A percentile compares a stretch with the other conserved stretches of the same genome.
phyloP scores from a whole-genome alignment of 2,797 vertebrate species.

The Xyrichtys novacula region DNA sequence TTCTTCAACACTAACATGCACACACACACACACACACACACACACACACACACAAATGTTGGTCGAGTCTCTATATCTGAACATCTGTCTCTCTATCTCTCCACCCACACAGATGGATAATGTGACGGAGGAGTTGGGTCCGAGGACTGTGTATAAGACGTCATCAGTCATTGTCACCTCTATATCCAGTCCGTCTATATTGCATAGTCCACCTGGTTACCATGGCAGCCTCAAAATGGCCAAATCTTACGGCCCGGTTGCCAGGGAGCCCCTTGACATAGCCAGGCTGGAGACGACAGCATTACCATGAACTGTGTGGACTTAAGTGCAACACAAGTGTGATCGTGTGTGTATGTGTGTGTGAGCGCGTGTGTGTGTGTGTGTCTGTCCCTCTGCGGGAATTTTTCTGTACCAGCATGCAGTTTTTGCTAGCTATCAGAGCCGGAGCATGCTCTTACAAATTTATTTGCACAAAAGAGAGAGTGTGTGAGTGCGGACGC shows the following conservation, averaged over 20 bases:
- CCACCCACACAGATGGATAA: slow-evolving; percentile 69
- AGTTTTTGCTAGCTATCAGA: slow-evolving; percentile 20
- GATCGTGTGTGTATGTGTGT: not conserved
- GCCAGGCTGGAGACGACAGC: slow-evolving; percentile 56
- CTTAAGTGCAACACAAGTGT: slow-evolving; percentile 8
- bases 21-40: not conserved
- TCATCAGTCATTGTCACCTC: slow-evolving; percentile 85
- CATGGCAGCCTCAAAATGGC: slow-evolving; percentile 66
- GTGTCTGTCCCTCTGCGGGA: slow-evolving; percentile 24
- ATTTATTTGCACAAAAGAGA: slow-evolving; percentile 22
- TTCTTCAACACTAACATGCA: not conserved
- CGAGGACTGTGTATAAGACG: slow-evolving; percentile 55
- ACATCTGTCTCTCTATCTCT: slow-evolving; percentile 15
- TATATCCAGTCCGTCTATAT: slow-evolving; percentile 79
- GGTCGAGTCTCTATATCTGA: not conserved
- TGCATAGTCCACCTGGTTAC: slow-evolving; percentile 66
- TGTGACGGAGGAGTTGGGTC: slow-evolving; percentile 56
- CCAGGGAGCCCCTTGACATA: slow-evolving; percentile 65
- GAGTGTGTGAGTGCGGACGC: slow-evolving; percentile 23
- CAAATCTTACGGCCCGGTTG: slow-evolving; percentile 54
- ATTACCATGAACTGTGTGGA: slow-evolving; percentile 43
- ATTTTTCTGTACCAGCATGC: slow-evolving; percentile 36
- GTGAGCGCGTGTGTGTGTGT: not conserved
- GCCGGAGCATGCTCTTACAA: slow-evolving; percentile 12
- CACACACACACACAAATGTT: not conserved